Evolutionary conservation across 2,888 invertebrate species (phyloP), one percentile per base, ranked within the genome.

Genomic region (Sylvicola fuscatus): DNA sequence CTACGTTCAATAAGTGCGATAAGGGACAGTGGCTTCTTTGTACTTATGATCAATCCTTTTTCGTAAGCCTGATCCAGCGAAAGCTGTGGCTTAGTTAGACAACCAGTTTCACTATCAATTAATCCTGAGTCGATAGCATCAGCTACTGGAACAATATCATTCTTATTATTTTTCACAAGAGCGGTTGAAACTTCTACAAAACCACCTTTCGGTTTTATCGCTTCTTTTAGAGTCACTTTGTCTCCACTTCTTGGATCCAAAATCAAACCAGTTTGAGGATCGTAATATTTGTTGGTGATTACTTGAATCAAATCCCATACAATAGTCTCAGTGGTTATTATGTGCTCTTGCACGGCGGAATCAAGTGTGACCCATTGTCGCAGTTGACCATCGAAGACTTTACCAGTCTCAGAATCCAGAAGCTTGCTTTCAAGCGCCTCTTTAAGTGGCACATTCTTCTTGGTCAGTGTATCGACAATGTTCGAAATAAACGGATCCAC

Each of bases 1-100:
- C 78, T 77, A 54, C 82, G 75, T 16, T 82, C 74, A 37, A 87
- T 58, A 11, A 82, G 80, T 61, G 86, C 82, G 52, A 82, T 82
- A 39, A 87, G 58, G 1, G 83, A 78, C 68, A 79, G 72, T 1
- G 86, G 84, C 47, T 79, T 74, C 37, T 72, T 68, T 21, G 80
- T 77, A 47, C 77, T 80, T 21, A 86, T 58, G 30, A 87, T 64
- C 50, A 79, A 81, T 6, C 86, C 84, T 51, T 80, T 83, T 35
- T 77, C 71, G 45, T 75, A 71, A 3, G 86, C 87, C 45, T 79
- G 72, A 53, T 82, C 78, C 29, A 87, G 61, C 36, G 76, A 72
- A 49, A 79, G 65, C 41, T 66, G 57, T 1, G 83, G 83, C 41
- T 68, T 66, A 2, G 70, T 71, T 16, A 87, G 56, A 15, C 73